Evolutionary conservation across 2,797 vertebrate genomes (phyloP).

Genomic region (Xiphophorus birchmanni): DNA sequence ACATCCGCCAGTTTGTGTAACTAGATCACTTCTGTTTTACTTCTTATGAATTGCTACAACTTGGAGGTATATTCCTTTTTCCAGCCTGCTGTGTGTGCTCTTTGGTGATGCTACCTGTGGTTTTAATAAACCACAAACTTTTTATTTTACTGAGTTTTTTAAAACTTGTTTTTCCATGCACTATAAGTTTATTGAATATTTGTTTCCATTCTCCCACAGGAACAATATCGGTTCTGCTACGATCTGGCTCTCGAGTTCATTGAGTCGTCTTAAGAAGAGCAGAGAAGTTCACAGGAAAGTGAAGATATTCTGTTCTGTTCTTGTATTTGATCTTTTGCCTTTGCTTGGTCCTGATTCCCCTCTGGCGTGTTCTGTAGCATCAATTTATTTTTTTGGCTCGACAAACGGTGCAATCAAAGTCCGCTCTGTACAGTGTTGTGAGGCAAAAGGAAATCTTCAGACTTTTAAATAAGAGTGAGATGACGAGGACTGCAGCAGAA

Average conservation of each 20-base stretch:
- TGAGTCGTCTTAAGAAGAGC: slow-evolving; percentile 88
- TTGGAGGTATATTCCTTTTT: neutral
- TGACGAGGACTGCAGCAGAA: slow-evolving; percentile 24
- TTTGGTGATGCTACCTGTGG: neutral
- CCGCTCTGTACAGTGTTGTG: slow-evolving; percentile 30
- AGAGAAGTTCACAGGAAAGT: slow-evolving; percentile 34
- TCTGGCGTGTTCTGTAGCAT: slow-evolving; percentile 53
- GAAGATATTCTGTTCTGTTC: slow-evolving; percentile 46
- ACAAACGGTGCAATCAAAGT: slow-evolving; percentile 31
- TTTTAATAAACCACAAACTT: neutral
- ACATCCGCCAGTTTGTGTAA: neutral
- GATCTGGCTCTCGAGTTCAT: slow-evolving; percentile 95
- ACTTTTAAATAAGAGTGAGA: slow-evolving; percentile 21
- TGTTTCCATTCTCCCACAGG: slow-evolving; percentile 76
- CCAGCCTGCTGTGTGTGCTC: neutral
- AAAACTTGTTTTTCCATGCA: neutral
- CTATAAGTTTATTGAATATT: neutral
- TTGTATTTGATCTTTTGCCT: slow-evolving; percentile 55
- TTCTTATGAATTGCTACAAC: neutral
- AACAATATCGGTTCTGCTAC: slow-evolving; percentile 98
- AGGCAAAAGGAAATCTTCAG: slow-evolving; percentile 46
- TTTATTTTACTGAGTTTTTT: neutral
- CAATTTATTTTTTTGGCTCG: slow-evolving; percentile 33
- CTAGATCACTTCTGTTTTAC: neutral
- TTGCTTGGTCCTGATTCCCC: slow-evolving; percentile 46